Percentiles rank a stretch among this genome's conserved stretches.
Evolutionary conservation across 2,888 invertebrate species (phyloP).

Genomic region (Nudaria mundana): DNA sequence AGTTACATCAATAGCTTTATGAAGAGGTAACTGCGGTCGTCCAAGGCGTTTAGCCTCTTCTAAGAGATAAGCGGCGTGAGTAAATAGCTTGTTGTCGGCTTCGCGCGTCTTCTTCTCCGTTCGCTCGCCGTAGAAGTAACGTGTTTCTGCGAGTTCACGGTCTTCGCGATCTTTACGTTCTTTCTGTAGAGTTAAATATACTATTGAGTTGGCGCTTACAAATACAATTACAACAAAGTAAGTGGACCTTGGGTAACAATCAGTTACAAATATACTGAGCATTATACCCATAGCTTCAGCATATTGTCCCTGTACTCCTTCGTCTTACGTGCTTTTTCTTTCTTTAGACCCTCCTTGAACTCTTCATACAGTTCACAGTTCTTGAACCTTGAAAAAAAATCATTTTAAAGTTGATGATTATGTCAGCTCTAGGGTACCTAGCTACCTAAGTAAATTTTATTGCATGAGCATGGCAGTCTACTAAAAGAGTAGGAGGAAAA

Average conservation of each 20-base stretch:
- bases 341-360: conserved; percentile 56
- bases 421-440: too few species aligned
- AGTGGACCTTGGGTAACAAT: too few species aligned
- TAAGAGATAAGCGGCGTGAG: conserved; percentile 69
- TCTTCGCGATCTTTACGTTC: conserved; percentile 60
- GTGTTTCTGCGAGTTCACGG: conserved; percentile 49
- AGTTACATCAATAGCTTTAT: conserved; percentile 64
- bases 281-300: conserved; percentile 71
- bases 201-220: not conserved
- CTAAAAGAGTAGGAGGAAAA: too few species aligned
- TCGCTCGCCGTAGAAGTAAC: conserved; percentile 62
- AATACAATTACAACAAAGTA: too few species aligned
- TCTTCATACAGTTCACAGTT: conserved; percentile 69
- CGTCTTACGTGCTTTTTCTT: conserved; percentile 60
- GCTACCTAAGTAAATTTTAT: too few species aligned
- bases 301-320: conserved; percentile 66
- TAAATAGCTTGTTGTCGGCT: conserved; percentile 75
- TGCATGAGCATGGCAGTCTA: too few species aligned
- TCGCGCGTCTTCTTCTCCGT: conserved; percentile 56
- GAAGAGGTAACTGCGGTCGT: conserved; percentile 66
- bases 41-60: conserved; percentile 60
- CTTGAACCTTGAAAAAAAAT: conserved; percentile 62
- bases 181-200: conserved; percentile 38
- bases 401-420: not conserved
- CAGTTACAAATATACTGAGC: too few species aligned